A percentile compares a stretch with the other conserved stretches of the same genome.
phyloP scores from a whole-genome alignment of 2,888 invertebrate species.

The Carcina quercana region DNA sequence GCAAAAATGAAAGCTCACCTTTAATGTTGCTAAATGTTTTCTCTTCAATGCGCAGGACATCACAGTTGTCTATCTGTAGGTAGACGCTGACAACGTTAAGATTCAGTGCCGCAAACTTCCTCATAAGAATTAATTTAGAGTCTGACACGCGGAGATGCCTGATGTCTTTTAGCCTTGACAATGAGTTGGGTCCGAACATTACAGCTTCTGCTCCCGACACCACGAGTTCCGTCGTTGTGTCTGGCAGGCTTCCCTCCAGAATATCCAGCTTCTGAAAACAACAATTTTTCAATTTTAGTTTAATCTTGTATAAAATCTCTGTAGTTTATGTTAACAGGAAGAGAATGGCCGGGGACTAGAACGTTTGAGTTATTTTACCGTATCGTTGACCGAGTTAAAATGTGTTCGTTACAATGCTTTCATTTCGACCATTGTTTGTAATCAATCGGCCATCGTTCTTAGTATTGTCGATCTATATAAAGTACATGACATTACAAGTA shows the following conservation, averaged over 20 bases:
- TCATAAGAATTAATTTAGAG: conserved; percentile 68
- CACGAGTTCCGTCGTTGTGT: conserved; percentile 72
- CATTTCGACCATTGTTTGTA: no score
- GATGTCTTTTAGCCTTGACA: conserved; percentile 70
- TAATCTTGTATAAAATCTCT: no score
- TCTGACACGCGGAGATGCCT: conserved; percentile 70
- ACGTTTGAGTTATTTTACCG: no score
- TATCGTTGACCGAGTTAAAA: no score
- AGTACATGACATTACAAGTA: no score
- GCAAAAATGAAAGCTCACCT: conserved; percentile 37
- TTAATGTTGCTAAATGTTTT: conserved; percentile 77
- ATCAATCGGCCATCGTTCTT: no score
- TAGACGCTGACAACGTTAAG: conserved; percentile 74
- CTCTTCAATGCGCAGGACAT: conserved; percentile 75
- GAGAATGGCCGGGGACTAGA: no score
- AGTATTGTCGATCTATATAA: no score
- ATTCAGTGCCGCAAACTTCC: conserved; percentile 75
- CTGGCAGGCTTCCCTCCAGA: conserved; percentile 69
- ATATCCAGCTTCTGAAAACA: conserved; percentile 64
- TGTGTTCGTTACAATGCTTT: no score
- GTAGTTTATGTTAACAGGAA: no score
- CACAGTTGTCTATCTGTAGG: conserved; percentile 76
- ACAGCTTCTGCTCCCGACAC: conserved; percentile 73
- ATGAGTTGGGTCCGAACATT: conserved; percentile 70
- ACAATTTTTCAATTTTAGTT: conserved; percentile 1